phyloP scores from a whole-genome alignment of 2,113 vertebrate species.

The Ivindomyrus marchei region DNA sequence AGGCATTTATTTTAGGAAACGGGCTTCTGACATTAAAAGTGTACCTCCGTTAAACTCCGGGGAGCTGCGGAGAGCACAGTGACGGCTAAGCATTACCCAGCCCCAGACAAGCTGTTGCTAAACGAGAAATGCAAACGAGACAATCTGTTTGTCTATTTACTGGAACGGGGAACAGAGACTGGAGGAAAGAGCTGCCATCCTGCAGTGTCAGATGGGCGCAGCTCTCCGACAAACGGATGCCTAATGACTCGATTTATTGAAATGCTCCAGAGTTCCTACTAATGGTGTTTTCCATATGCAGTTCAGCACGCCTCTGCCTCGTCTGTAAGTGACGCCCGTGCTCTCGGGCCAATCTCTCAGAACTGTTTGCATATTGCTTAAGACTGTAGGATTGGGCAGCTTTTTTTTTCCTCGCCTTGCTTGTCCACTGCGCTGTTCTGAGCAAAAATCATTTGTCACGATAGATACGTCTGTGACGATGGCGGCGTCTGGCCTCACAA shows the following conservation, averaged over 20 bases:
- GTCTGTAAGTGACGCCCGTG: conserved; percentile 53
- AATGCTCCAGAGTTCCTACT: conserved; percentile 76
- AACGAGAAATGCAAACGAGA: conserved; percentile 86
- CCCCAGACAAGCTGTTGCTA: conserved; percentile 77
- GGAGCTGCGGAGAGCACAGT: conserved; percentile 25
- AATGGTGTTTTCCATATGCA: conserved; percentile 92
- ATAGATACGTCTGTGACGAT: conserved; percentile 78
- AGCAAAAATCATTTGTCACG: conserved; percentile 71
- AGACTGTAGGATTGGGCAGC: conserved; percentile 57
- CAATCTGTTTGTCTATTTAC: conserved; percentile 98
- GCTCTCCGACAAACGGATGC: conserved; percentile 90
- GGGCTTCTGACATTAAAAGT: conserved; percentile 35
- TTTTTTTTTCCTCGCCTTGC: conserved; percentile 47
- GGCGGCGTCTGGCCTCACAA: conserved; percentile 70
- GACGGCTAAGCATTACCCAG: conserved; percentile 33
- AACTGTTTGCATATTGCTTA: conserved; percentile 61
- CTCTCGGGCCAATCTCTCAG: conserved; percentile 52
- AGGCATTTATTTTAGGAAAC: conserved; percentile 42
- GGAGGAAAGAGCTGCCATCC: conserved; percentile 74
- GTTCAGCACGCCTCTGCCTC: conserved; percentile 60
- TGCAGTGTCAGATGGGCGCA: conserved; percentile 90
- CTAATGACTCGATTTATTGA: conserved; percentile 98
- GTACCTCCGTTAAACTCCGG: conserved; percentile 37
- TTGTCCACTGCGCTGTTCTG: conserved; percentile 69
- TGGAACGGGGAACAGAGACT: conserved; percentile 86